phyloP scores from a whole-genome alignment of 2,888 invertebrate species.

The Bedellia somnulentella region DNA sequence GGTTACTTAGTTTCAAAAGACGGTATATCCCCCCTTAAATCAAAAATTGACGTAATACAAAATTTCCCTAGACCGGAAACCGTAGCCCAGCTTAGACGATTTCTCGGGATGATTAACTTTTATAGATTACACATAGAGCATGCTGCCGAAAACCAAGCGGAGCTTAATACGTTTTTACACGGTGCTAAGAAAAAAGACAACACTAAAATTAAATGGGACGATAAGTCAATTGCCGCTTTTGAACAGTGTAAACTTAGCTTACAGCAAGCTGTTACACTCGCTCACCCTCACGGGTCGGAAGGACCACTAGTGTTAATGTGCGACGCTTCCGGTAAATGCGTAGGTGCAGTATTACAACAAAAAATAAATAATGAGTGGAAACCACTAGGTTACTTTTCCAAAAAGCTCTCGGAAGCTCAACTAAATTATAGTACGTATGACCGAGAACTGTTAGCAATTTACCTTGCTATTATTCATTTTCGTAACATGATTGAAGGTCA shows the following conservation, averaged over 20 bases:
- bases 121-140: conserved; percentile 6
- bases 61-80: conserved; percentile 8
- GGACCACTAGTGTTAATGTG: conserved; percentile 1
- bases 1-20: conserved; percentile 8
- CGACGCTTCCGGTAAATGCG: conserved; percentile 17
- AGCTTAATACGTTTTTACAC: too few species aligned
- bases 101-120: too few species aligned
- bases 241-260: conserved; percentile 20
- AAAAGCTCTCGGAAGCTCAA: background rate
- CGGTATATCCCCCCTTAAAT: conserved; percentile 6
- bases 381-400: conserved; percentile 9
- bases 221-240: conserved; percentile 6
- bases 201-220: background rate
- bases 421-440: background rate
- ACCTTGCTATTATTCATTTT: background rate
- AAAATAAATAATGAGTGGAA: conserved; percentile 7
- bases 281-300: too few species aligned
- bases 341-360: conserved; percentile 21
- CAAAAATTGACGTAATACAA: conserved; percentile 9
- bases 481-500: background rate
- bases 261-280: conserved; percentile 16
- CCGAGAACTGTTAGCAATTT: background rate
- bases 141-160: conserved; percentile 2
- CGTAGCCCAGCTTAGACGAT: conserved; percentile 6
- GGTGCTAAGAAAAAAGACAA: background rate